phyloP scores from a whole-genome alignment of 1,140 invertebrate genomes.

The Radopholus similis region DNA sequence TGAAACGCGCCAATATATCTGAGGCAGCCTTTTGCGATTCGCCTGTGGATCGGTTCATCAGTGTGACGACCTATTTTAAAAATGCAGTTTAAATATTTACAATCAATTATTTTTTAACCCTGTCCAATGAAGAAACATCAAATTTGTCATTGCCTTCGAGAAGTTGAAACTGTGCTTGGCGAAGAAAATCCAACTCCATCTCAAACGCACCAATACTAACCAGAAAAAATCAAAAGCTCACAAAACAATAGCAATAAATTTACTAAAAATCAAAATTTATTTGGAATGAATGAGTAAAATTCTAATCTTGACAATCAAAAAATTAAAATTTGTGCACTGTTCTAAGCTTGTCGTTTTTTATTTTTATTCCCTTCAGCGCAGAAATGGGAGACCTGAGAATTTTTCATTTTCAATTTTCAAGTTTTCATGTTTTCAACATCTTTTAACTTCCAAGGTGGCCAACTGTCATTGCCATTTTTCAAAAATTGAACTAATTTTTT shows the following conservation, averaged over 20 bases:
- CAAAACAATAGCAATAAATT: background rate
- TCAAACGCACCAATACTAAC: background rate
- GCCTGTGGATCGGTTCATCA: slow-evolving; percentile 45
- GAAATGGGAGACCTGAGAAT: no score
- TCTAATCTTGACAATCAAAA: no score
- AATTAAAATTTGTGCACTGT: no score
- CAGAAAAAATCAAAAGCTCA: background rate
- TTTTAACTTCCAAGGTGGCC: no score
- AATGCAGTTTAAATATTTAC: background rate
- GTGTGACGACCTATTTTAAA: slow-evolving; percentile 31
- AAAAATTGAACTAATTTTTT: no score
- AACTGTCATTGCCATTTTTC: no score
- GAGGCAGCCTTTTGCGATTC: slow-evolving; percentile 40
- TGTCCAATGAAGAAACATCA: slow-evolving; percentile 19
- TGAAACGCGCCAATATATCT: slow-evolving; percentile 38
- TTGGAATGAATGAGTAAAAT: background rate
- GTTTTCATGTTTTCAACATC: no score
- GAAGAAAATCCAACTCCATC: slow-evolving; percentile 18
- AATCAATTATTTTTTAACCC: slow-evolving; percentile 3
- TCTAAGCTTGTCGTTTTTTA: no score
- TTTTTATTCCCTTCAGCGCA: no score
- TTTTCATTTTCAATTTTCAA: no score
- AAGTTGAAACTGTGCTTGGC: slow-evolving; percentile 32
- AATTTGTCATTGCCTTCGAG: slow-evolving; percentile 37
- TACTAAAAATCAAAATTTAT: slow-evolving; percentile 5